phyloP scores from a whole-genome alignment of 2,888 invertebrate species.

The Tachina grossa region DNA sequence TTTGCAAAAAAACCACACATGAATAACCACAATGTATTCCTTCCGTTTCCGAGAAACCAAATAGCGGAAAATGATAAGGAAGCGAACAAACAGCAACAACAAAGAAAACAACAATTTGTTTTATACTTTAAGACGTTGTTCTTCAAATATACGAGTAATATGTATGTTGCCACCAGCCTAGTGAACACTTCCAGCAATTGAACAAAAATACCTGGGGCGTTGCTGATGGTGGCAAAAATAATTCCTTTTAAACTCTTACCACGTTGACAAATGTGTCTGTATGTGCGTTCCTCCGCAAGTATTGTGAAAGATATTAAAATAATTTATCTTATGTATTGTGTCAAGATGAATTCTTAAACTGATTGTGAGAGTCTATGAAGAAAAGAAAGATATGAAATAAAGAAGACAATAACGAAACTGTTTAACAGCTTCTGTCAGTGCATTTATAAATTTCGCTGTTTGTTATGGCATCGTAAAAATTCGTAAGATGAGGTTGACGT shows the following conservation, averaged over 20 bases:
- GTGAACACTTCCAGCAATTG: conserved; percentile 53
- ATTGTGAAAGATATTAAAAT: conserved; percentile 55
- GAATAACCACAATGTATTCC: conserved; percentile 59
- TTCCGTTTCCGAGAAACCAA: conserved; percentile 65
- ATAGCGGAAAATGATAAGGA: conserved; percentile 38
- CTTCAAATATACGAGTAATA: background rate
- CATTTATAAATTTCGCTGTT: conserved; percentile 66
- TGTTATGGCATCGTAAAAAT: conserved; percentile 46
- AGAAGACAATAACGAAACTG: conserved; percentile 57
- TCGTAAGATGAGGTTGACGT: conserved; percentile 49
- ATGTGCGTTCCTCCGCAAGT: conserved; percentile 38
- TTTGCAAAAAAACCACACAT: conserved; percentile 39
- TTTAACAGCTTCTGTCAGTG: conserved; percentile 71
- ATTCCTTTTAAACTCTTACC: background rate
- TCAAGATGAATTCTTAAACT: conserved; percentile 64
- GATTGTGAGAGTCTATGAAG: conserved; percentile 63
- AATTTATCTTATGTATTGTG: conserved; percentile 54
- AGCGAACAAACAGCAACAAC: conserved; percentile 24
- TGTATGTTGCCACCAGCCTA: conserved; percentile 7
- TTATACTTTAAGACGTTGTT: conserved; percentile 52
- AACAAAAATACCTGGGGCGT: conserved; percentile 64
- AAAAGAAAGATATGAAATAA: conserved; percentile 7
- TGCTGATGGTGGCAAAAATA: conserved; percentile 19
- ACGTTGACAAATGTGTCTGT: conserved; percentile 30
- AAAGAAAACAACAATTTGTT: conserved; percentile 55